These are phyloP conservation scores for Ancistrus triradiatus DNA, from an alignment of 2,113 vertebrate genomes.

Conservation along the genomic window DNA sequence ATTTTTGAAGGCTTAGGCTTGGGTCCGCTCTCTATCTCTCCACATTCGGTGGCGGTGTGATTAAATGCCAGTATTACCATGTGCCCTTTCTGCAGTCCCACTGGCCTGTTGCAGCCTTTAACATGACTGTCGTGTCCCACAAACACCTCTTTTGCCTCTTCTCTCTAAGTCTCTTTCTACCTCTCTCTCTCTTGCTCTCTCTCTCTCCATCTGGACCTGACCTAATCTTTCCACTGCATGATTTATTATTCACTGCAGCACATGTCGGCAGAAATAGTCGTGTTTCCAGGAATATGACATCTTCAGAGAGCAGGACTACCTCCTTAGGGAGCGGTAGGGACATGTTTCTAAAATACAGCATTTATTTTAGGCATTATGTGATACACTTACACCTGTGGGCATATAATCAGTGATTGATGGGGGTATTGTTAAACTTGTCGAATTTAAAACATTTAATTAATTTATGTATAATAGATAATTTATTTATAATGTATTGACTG, in stretches of 20 bases:
- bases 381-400: not conserved
- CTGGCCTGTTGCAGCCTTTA: conserved; percentile 35
- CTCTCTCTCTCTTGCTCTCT: not conserved
- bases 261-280: conserved; percentile 34
- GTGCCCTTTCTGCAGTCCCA: conserved; percentile 61
- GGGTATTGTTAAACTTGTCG: too few relatives aligned
- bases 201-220: conserved; percentile 32
- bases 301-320: conserved; percentile 22
- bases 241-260: conserved; percentile 41
- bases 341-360: conserved; percentile 9
- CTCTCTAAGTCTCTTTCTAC: conserved; percentile 3
- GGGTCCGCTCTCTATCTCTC: conserved; percentile 53
- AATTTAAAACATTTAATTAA: too few relatives aligned
- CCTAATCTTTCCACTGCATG: conserved; percentile 37
- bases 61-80: conserved; percentile 74
- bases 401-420: conserved; percentile 14
- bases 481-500: too few relatives aligned
- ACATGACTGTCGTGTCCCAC: conserved; percentile 35
- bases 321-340: conserved; percentile 7
- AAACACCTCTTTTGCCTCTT: conserved; percentile 18
- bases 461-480: too few relatives aligned
- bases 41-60: conserved; percentile 55
- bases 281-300: conserved; percentile 44
- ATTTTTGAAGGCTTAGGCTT: conserved; percentile 19
- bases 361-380: conserved; percentile 23